These are phyloP conservation scores for Anorthoa munda DNA, from an alignment of 2,888 invertebrate species.

Conservation along the genomic window DNA sequence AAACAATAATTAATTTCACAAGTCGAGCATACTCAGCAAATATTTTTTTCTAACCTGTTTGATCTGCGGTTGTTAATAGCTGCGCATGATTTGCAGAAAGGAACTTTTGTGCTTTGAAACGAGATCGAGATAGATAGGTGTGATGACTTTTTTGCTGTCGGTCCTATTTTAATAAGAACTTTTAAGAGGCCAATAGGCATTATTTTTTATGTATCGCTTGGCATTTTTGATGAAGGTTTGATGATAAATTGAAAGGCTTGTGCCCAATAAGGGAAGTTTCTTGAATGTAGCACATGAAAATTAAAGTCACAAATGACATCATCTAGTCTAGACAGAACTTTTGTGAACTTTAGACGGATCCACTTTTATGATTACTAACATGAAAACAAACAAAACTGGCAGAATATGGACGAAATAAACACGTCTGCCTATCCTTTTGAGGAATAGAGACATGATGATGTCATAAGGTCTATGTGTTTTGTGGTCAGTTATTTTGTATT, in stretches of 20 bases:
- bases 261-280: too few relatives aligned
- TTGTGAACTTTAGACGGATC: too few relatives aligned
- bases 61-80: conserved; percentile 36
- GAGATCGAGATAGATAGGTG: conserved; percentile 43
- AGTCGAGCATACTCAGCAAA: conserved; percentile 5
- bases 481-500: background rate
- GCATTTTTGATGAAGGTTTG: background rate
- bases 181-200: conserved; percentile 4
- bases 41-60: conserved; percentile 33
- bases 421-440: background rate
- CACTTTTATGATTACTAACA: too few relatives aligned
- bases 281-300: too few relatives aligned
- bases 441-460: too few relatives aligned
- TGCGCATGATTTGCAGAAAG: conserved; percentile 55
- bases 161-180: conserved; percentile 13
- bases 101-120: conserved; percentile 36
- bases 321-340: too few relatives aligned
- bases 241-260: background rate
- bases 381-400: background rate
- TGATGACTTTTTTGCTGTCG: conserved; percentile 38
- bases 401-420: background rate
- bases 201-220: background rate
- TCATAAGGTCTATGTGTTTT: too few relatives aligned
- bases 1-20: conserved; percentile 34
- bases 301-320: too few relatives aligned